Evolutionary conservation across 2,888 invertebrate species (phyloP).

Genomic region (Dyspetes luteomarginatus): DNA sequence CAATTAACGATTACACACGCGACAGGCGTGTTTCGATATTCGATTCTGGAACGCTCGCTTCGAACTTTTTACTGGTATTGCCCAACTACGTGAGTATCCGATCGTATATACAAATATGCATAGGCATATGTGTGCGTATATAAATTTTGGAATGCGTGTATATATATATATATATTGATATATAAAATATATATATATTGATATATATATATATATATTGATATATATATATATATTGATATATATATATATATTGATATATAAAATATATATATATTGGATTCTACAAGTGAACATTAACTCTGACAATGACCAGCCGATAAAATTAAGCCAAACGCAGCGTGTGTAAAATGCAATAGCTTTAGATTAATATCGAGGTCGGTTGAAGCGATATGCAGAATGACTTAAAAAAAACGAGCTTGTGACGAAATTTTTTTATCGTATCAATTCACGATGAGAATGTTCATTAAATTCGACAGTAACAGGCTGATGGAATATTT

Average conservation of each 20-base stretch:
- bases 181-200: too few relatives aligned
- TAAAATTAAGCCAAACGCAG: neutral
- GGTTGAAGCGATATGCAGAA: neutral
- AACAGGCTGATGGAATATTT: too few relatives aligned
- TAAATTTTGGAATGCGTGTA: too few relatives aligned
- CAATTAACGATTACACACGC: neutral
- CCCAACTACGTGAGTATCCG: neutral
- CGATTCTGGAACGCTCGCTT: neutral
- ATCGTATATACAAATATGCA: neutral
- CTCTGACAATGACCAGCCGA: neutral
- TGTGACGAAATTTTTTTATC: neutral
- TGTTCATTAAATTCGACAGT: neutral
- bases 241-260: too few relatives aligned
- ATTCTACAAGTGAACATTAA: neutral
- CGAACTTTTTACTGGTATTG: neutral
- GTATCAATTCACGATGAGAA: neutral
- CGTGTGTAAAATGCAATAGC: neutral
- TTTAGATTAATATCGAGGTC: neutral
- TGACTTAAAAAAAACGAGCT: neutral
- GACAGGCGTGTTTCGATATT: neutral
- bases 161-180: too few relatives aligned
- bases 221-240: neutral
- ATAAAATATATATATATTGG: too few relatives aligned
- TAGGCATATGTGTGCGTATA: neutral
- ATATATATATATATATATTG: neutral